Percentiles rank a stretch among this genome's conserved stretches.
These are phyloP conservation scores for Solea solea DNA, from an alignment of 2,113 vertebrate species.

Conservation along the genomic window DNA sequence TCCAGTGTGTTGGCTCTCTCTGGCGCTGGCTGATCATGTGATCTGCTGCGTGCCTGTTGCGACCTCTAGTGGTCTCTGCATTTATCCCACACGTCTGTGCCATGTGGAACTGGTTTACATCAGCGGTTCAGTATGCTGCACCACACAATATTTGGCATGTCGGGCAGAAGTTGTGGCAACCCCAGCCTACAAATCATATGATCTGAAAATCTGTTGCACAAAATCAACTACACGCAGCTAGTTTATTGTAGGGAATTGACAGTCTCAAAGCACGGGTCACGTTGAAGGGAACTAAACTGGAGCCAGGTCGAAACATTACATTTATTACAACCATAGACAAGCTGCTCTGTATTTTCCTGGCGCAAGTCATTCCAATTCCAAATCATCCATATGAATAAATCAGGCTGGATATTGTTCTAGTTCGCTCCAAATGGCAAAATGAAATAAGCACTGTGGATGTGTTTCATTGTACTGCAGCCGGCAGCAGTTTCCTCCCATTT, in stretches of 20 bases:
- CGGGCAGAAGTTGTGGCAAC: conserved; percentile 77
- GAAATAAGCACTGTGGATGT: conserved; percentile 47
- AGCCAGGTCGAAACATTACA: conserved; percentile 52
- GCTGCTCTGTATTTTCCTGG: conserved; percentile 69
- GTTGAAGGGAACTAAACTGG: conserved; percentile 30
- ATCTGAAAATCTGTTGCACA: conserved; percentile 47
- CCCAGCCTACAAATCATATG: conserved; percentile 61
- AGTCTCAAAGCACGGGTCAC: conserved; percentile 41
- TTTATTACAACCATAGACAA: conserved; percentile 68
- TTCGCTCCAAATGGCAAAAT: conserved; percentile 47
- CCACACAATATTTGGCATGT: conserved; percentile 68
- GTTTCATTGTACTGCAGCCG: conserved; percentile 36
- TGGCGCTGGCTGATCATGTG: conserved; percentile 12
- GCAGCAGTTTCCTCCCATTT: conserved; percentile 23
- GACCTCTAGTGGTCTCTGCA: conserved; percentile 54
- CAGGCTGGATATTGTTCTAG: conserved; percentile 40
- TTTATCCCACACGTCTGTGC: conserved; percentile 9
- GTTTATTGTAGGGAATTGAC: conserved; percentile 48
- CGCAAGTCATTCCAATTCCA: conserved; percentile 27
- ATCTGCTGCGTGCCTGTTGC: conserved; percentile 60
- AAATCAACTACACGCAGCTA: conserved; percentile 44
- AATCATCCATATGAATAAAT: conserved; percentile 60
- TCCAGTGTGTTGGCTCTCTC: too few species aligned
- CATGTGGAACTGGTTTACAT: conserved; percentile 75
- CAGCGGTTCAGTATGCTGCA: conserved; percentile 71